Conservation (phyloP, 2,113 vertebrate genomes). For the Athene noctua region DNA sequence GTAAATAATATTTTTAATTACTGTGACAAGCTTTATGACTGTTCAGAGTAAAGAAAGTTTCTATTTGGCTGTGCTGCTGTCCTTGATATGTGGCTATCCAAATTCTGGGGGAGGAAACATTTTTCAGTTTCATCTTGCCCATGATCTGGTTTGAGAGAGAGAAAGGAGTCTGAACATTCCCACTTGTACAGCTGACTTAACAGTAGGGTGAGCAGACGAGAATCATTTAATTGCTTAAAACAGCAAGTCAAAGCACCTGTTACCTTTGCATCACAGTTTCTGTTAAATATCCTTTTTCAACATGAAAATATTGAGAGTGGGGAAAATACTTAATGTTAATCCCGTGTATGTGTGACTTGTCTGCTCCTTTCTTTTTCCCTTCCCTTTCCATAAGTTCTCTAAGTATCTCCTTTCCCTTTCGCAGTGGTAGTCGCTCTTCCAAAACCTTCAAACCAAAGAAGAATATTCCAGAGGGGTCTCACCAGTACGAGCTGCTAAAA, state of each 20-base stretch:
- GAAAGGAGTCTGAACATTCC: background rate
- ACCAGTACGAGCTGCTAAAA: constrained; percentile 87
- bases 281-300: background rate
- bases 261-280: background rate
- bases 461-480: constrained; percentile 87
- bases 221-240: background rate
- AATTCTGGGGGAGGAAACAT: background rate
- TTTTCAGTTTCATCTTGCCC: background rate
- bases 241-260: background rate
- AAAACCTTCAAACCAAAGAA: constrained; percentile 92
- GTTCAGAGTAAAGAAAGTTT: background rate
- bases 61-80: background rate
- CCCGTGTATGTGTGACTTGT: accelerated
- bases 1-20: background rate
- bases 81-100: background rate
- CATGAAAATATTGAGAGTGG: accelerated
- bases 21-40: background rate
- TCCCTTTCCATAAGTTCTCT: background rate
- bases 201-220: background rate
- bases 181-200: background rate
- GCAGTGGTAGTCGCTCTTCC: constrained; percentile 84
- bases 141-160: accelerated
- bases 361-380: background rate
- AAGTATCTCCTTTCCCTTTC: background rate
- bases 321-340: background rate